phyloP scores from a whole-genome alignment of 2,113 vertebrate genomes.

The Anser cygnoides region DNA sequence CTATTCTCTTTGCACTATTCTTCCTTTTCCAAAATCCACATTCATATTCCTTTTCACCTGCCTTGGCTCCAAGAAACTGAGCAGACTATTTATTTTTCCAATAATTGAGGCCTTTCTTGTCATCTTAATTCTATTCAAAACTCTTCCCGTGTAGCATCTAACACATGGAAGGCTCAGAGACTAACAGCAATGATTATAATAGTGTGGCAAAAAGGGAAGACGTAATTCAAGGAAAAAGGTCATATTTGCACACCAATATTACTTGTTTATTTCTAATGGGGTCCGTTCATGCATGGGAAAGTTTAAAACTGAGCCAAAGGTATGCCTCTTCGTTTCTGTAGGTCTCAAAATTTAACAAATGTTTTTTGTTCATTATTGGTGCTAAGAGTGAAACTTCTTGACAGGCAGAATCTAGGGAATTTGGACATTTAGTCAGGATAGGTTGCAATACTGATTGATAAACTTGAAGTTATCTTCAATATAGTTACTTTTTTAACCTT shows the following conservation, averaged over 20 bases:
- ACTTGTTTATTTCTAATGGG: neutral
- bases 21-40: neutral
- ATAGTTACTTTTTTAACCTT: neutral
- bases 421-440: neutral
- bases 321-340: neutral
- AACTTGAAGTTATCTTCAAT: neutral
- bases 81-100: neutral
- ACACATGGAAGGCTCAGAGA: neutral
- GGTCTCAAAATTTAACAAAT: neutral
- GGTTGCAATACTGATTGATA: neutral
- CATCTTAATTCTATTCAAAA: neutral
- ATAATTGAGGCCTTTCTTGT: neutral
- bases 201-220: slow-evolving; percentile 1
- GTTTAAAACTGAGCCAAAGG: neutral
- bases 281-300: neutral
- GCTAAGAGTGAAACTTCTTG: neutral
- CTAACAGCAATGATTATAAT: neutral
- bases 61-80: neutral
- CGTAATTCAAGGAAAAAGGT: neutral
- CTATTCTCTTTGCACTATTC: neutral
- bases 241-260: neutral
- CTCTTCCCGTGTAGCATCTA: neutral
- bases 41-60: neutral
- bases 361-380: neutral
- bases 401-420: neutral